Conservation (phyloP, 1,140 invertebrate species). For the Parapsyche elsis region DNA sequence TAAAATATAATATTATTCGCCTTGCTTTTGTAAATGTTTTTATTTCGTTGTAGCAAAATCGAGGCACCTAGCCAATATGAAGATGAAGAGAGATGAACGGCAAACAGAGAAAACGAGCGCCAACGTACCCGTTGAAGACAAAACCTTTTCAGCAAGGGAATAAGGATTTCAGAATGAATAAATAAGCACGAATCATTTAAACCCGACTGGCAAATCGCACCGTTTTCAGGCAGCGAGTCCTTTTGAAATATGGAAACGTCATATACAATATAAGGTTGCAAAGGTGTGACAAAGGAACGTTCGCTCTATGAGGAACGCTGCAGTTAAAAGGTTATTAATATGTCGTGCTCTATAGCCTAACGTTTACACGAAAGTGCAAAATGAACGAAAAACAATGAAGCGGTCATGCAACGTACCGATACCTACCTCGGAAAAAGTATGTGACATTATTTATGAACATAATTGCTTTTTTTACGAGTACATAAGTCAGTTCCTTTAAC, state of each 20-base stretch:
- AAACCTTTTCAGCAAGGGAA: background rate
- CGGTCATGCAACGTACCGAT: background rate
- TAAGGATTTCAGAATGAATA: conserved; percentile 4
- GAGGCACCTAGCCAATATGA: background rate
- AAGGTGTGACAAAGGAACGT: background rate
- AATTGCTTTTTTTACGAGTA: too few relatives aligned
- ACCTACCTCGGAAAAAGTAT: background rate
- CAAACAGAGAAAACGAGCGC: background rate
- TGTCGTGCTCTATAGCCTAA: background rate
- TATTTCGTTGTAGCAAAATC: too few relatives aligned
- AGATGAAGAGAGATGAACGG: background rate
- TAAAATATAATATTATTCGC: too few relatives aligned
- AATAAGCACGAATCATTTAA: background rate
- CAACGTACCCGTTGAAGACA: too few relatives aligned
- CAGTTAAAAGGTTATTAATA: conserved; percentile 22
- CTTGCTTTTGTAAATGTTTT: too few relatives aligned
- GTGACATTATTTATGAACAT: too few relatives aligned
- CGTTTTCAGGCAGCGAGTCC: background rate
- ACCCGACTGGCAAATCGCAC: background rate
- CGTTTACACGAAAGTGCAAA: background rate
- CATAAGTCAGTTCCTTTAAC: too few relatives aligned
- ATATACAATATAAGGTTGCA: background rate
- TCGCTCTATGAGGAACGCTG: background rate
- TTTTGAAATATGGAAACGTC: conserved; percentile 13
- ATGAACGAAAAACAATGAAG: background rate